Percentiles rank a stretch among this genome's conserved stretches.
These are phyloP conservation scores for Astreopora myriophthalma DNA, from an alignment of 64 coral and sea anemone species.

Conservation along the genomic window DNA sequence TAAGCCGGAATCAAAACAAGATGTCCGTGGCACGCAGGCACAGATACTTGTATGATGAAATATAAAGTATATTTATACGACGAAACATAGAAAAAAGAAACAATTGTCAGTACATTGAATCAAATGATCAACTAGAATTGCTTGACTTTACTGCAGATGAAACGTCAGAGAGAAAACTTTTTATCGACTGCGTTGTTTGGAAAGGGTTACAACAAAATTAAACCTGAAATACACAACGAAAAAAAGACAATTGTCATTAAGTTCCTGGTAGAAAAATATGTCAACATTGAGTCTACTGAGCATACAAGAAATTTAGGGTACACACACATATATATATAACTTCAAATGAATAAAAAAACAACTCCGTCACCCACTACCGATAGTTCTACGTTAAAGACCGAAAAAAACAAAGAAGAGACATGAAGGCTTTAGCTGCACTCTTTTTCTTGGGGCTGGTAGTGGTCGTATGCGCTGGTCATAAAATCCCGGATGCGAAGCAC, in stretches of 20 bases:
- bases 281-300: not conserved
- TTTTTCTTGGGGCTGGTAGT: slow-evolving; percentile 29
- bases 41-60: no score
- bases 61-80: no score
- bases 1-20: no score
- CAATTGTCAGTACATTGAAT: no score
- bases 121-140: no score
- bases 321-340: not conserved
- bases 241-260: not conserved
- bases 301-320: not conserved
- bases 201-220: not conserved
- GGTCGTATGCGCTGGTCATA: not conserved
- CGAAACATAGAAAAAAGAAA: no score
- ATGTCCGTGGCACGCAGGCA: no score
- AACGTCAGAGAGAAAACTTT: not conserved
- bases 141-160: no score
- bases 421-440: slow-evolving; percentile 4
- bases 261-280: not conserved
- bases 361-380: not conserved
- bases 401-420: not conserved
- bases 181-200: not conserved
- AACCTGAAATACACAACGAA: not conserved
- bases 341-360: not conserved
- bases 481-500: not conserved
- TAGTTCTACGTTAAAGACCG: not conserved